Conservation (phyloP, 30 jellyfish, hydroid and myxozoan genomes). For the Mastigias papua region DNA sequence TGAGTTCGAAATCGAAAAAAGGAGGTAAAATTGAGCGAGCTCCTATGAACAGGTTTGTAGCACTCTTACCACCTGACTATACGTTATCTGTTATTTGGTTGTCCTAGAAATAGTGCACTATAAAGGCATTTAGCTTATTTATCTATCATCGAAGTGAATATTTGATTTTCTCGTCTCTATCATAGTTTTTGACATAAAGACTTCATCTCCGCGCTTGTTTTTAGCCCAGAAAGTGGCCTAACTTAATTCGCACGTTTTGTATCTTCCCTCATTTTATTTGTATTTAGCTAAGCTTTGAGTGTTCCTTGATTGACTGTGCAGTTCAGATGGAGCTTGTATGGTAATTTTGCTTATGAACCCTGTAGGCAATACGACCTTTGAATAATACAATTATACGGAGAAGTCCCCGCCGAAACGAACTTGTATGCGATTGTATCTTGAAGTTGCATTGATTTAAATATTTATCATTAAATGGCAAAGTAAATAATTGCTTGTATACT, state of each 20-base stretch:
- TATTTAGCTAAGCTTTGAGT: background rate
- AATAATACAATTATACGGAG: background rate
- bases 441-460: background rate
- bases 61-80: background rate
- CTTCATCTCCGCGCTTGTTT: background rate
- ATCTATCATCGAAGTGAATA: background rate
- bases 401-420: slow-evolving; percentile 10
- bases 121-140: background rate
- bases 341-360: too few species aligned
- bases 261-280: background rate
- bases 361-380: too few species aligned
- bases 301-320: background rate
- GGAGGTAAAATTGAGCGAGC: slow-evolving; percentile 54
- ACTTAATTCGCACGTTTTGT: background rate
- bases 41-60: slow-evolving; percentile 38
- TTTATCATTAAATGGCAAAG: background rate
- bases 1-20: slow-evolving; percentile 65
- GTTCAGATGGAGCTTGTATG: background rate
- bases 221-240: background rate
- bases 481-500: background rate
- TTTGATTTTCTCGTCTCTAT: background rate
- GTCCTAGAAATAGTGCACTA: background rate
- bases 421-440: background rate
- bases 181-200: background rate
- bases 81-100: background rate